These are phyloP conservation scores for Tetanocera ferruginea DNA, from an alignment of 2,888 invertebrate species.

Conservation along the genomic window DNA sequence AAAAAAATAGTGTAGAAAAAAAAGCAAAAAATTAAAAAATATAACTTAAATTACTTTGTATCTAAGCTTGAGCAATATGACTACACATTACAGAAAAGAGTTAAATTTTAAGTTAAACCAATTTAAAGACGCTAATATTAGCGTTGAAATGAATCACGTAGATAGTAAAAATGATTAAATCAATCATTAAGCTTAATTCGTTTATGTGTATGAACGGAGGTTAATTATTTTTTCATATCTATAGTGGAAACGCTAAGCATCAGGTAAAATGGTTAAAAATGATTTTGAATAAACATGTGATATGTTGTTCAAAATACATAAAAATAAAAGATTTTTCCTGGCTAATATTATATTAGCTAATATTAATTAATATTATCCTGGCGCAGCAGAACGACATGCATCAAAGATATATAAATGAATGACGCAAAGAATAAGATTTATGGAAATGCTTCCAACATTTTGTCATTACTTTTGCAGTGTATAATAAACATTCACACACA, in stretches of 20 bases:
- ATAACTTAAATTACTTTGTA: background rate
- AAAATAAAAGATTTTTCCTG: background rate
- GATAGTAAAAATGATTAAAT: conserved; percentile 21
- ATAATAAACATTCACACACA: background rate
- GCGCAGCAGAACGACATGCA: too few species aligned
- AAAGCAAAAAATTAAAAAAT: background rate
- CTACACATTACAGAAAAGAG: background rate
- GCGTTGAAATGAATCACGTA: conserved; percentile 27
- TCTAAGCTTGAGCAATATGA: background rate
- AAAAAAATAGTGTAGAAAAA: too few species aligned
- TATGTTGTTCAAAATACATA: background rate
- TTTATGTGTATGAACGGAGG: background rate
- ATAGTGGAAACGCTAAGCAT: background rate
- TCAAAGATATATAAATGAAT: conserved; percentile 20
- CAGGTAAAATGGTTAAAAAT: background rate
- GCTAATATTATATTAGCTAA: too few species aligned
- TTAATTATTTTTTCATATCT: background rate
- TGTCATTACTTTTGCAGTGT: too few species aligned
- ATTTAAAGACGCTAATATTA: background rate
- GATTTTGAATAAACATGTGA: background rate
- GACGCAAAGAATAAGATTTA: conserved; percentile 21
- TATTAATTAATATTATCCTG: too few species aligned
- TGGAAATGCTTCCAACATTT: background rate
- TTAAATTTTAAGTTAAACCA: background rate
- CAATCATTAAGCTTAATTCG: background rate